A percentile compares a stretch with the other conserved stretches of the same genome.
phyloP scores from a whole-genome alignment of 2,113 vertebrate species.

The Saccopteryx bilineata region DNA sequence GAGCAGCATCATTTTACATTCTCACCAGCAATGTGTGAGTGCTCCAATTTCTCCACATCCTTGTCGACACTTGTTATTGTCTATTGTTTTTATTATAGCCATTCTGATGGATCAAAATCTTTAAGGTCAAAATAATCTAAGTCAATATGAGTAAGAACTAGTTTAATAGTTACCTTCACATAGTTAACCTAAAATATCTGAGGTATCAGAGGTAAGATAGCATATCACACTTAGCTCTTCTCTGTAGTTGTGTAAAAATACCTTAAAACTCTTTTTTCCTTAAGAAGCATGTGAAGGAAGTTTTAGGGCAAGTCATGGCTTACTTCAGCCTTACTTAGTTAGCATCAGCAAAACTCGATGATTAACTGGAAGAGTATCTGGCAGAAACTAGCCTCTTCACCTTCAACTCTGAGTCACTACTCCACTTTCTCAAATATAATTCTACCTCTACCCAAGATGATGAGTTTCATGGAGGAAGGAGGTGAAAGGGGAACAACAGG shows the following conservation, averaged over 20 bases:
- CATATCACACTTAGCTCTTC: background rate
- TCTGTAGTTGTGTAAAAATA: background rate
- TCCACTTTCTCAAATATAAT: background rate
- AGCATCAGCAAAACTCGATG: background rate
- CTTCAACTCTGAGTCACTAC: background rate
- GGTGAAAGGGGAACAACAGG: background rate
- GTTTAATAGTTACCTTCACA: background rate
- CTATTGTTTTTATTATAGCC: background rate
- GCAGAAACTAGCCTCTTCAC: background rate
- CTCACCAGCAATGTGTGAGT: background rate
- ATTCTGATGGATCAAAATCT: background rate
- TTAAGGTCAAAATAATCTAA: background rate
- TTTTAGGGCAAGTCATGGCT: background rate
- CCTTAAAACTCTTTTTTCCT: background rate
- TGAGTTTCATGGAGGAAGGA: background rate
- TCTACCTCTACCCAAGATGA: background rate
- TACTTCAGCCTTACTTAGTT: background rate
- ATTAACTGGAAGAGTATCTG: background rate
- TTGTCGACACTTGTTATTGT: background rate
- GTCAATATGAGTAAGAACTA: background rate
- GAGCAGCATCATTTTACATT: background rate
- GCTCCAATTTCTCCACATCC: background rate
- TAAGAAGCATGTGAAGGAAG: slow-evolving; percentile 7
- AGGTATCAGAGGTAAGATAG: background rate
- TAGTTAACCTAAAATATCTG: slow-evolving; percentile 21